A percentile compares a stretch with the other conserved stretches of the same genome.
Evolutionary conservation across 2,888 invertebrate genomes (phyloP).

Genomic region (Mimachlamys varia): DNA sequence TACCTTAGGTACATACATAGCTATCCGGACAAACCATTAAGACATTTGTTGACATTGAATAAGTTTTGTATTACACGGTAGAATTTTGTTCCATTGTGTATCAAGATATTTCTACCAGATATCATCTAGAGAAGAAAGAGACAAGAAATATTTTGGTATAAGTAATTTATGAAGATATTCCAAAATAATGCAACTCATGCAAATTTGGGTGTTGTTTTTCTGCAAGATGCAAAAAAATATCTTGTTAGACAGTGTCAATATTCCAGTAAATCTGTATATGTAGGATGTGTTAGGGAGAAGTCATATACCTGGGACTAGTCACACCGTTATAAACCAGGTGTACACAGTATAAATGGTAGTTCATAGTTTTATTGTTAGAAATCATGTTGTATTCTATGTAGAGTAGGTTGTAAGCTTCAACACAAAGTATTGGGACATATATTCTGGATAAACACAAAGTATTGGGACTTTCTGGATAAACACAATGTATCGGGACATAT

Average conservation of each 20-base stretch:
- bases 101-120: background rate
- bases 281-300: background rate
- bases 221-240: too few relatives aligned
- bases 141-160: background rate
- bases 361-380: background rate
- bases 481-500: too few relatives aligned
- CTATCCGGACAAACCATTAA: constrained; percentile 18
- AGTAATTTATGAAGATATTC: background rate
- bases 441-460: too few relatives aligned
- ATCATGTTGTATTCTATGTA: background rate
- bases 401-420: background rate
- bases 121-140: background rate
- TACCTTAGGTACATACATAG: background rate
- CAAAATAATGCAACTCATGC: too few relatives aligned
- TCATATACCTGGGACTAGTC: background rate
- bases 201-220: background rate
- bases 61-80: background rate
- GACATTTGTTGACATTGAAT: background rate
- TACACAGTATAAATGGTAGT: background rate
- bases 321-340: background rate
- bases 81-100: background rate
- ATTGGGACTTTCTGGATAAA: too few relatives aligned
- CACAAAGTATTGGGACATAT: too few relatives aligned
- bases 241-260: background rate
- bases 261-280: background rate